Evolutionary conservation across 2,797 vertebrate species (phyloP).

Genomic region (Tauraco hartlaubi): DNA sequence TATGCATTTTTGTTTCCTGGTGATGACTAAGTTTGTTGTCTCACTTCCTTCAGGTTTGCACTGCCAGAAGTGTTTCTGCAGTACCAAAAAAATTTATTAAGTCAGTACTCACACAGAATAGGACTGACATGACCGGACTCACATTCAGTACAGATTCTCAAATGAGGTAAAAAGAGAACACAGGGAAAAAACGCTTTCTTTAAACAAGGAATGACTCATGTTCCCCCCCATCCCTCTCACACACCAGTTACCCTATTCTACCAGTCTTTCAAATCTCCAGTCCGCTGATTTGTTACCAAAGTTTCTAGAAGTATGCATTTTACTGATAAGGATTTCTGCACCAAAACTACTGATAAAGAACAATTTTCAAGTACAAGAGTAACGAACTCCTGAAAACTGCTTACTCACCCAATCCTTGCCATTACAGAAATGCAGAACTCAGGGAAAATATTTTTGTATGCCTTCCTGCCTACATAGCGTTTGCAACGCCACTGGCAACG

Average conservation of each 20-base stretch:
- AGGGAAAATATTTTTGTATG: background rate
- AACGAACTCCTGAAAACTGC: background rate
- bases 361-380: background rate
- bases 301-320: background rate
- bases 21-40: background rate
- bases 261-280: background rate
- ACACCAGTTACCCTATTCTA: background rate
- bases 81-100: background rate
- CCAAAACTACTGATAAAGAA: background rate
- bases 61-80: background rate
- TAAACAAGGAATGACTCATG: background rate
- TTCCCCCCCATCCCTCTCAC: background rate
- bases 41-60: background rate
- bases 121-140: background rate
- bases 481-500: background rate
- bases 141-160: background rate
- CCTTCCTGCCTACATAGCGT: background rate
- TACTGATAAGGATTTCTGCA: background rate
- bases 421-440: background rate
- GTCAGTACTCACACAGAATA: background rate
- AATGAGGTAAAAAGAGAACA: background rate
- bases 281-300: background rate
- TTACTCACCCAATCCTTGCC: background rate
- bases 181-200: background rate
- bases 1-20: background rate